phyloP scores from a whole-genome alignment of 2,113 vertebrate species.

The Rhagologus leucostigma region DNA sequence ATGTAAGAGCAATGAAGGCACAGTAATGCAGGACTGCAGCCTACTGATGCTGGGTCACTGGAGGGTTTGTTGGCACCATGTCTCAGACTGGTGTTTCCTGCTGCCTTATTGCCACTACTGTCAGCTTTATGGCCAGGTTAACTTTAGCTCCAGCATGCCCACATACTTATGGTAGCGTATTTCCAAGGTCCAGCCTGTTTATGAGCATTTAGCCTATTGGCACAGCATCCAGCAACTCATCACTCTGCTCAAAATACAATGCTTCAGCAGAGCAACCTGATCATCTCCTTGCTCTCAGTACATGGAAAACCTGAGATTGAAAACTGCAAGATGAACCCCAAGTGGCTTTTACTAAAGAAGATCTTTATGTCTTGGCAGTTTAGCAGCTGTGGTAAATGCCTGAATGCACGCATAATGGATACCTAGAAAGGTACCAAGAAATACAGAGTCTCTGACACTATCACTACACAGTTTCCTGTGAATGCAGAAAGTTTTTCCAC shows the following conservation, averaged over 20 bases:
- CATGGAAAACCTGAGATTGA: background rate
- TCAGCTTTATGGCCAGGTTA: background rate
- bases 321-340: background rate
- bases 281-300: background rate
- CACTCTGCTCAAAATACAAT: background rate
- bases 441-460: background rate
- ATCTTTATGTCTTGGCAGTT: background rate
- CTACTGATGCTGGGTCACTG: background rate
- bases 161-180: background rate
- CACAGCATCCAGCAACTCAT: background rate
- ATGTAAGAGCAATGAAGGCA: background rate
- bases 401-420: background rate
- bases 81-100: background rate
- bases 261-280: background rate
- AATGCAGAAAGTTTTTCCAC: background rate
- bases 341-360: background rate
- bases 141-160: background rate
- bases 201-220: background rate
- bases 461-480: background rate
- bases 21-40: background rate
- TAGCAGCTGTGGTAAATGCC: background rate
- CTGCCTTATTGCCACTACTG: background rate
- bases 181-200: background rate
- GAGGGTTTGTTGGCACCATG: background rate
- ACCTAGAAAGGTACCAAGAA: background rate